phyloP scores from a whole-genome alignment of 1,140 invertebrate species.

The Ectropis grisescens region DNA sequence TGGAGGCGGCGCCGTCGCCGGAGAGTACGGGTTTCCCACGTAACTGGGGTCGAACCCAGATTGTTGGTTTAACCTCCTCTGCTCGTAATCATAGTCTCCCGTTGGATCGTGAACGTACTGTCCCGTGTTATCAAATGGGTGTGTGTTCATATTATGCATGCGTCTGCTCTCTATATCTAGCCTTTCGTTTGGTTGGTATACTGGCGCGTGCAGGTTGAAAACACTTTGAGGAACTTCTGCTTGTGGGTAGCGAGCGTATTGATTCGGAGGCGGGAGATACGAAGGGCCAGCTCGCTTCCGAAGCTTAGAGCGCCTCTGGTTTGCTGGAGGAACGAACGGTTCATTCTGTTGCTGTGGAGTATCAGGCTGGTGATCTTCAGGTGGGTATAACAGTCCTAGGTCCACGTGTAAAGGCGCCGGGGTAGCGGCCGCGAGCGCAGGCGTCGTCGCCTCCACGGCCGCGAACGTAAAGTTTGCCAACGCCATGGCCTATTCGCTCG shows the following conservation, averaged over 20 bases:
- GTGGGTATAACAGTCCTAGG: conserved; percentile 48
- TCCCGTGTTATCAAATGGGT: conserved; percentile 43
- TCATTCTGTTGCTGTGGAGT: conserved; percentile 35
- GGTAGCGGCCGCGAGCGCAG: conserved; percentile 28
- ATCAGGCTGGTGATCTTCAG: conserved; percentile 40
- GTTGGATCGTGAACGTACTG: conserved; percentile 57
- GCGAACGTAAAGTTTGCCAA: conserved; percentile 50
- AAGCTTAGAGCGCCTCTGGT: conserved; percentile 42
- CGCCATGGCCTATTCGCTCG: conserved; percentile 45
- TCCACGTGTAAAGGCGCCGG: conserved; percentile 35
- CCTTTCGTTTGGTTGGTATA: conserved; percentile 48
- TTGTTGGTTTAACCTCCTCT: conserved; percentile 38
- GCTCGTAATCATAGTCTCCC: conserved; percentile 61
- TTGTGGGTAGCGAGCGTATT: conserved; percentile 49
- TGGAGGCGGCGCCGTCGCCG: conserved; percentile 34
- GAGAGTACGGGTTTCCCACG: conserved; percentile 38
- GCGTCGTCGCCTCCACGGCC: conserved; percentile 30
- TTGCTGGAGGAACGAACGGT: conserved; percentile 40
- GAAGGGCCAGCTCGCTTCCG: conserved; percentile 55
- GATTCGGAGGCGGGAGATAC: conserved; percentile 52
- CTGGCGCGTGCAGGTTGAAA: conserved; percentile 40
- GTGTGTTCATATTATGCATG: conserved; percentile 37
- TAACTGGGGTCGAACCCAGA: conserved; percentile 35
- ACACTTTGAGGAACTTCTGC: conserved; percentile 43
- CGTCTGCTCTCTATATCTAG: conserved; percentile 46